These are phyloP conservation scores for Acanthisitta chloris DNA, from an alignment of 2,113 vertebrate genomes.

Conservation along the genomic window DNA sequence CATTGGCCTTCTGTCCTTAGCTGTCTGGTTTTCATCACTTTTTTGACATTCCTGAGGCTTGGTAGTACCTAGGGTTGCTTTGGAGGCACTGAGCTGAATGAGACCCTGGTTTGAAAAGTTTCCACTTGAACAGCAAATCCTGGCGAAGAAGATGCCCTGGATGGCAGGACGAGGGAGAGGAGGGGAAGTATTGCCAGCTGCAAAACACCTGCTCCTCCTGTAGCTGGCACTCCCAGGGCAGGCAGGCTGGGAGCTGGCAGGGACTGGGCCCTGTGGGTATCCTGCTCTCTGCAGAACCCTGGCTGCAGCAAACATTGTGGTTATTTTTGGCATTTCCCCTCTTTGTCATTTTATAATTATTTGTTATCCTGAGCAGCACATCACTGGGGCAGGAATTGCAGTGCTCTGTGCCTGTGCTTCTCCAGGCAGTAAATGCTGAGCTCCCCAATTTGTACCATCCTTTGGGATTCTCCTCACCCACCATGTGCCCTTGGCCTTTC, in stretches of 20 bases:
- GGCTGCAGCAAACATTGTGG: fast-evolving
- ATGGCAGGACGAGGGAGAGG: background rate
- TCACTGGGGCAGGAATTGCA: fast-evolving
- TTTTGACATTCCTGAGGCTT: background rate
- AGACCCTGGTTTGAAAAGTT: background rate
- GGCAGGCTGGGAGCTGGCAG: background rate
- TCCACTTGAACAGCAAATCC: background rate
- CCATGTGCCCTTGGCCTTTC: background rate
- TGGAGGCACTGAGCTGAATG: background rate
- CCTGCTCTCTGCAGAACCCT: background rate
- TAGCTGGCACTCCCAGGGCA: background rate
- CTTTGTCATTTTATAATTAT: background rate
- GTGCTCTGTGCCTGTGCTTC: fast-evolving
- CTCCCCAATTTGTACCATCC: fast-evolving
- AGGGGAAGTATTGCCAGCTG: background rate
- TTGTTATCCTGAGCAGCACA: background rate
- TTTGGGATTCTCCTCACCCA: background rate
- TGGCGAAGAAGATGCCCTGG: background rate
- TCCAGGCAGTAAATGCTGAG: background rate
- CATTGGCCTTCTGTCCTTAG: background rate
- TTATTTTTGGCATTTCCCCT: background rate
- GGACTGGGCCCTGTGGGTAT: background rate
- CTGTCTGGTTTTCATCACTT: background rate
- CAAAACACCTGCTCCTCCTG: background rate
- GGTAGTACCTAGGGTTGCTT: background rate